Evolutionary conservation across 2,113 vertebrate species (phyloP).

Genomic region (Chaetodon auriga): DNA sequence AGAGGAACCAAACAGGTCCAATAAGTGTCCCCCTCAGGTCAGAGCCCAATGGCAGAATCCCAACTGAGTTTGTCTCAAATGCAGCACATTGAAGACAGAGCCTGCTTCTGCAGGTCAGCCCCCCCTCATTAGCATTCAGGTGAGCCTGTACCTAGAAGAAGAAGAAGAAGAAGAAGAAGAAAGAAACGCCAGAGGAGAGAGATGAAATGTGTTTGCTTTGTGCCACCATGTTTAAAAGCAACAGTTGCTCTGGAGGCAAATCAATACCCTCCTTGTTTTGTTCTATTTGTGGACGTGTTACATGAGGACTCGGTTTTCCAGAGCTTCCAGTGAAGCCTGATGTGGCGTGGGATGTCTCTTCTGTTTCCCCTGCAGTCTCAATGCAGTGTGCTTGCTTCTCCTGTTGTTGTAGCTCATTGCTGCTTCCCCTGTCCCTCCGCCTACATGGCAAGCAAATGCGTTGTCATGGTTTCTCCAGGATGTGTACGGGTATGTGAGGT

Average conservation of each 20-base stretch:
- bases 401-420: slow-evolving; percentile 57
- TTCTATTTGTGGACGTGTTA: slow-evolving; percentile 50
- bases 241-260: slow-evolving; percentile 27
- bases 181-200: slow-evolving; percentile 27
- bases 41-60: not conserved
- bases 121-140: slow-evolving; percentile 69
- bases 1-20: not conserved
- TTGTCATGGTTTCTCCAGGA: slow-evolving; percentile 73
- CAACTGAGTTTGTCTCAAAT: slow-evolving; percentile 1
- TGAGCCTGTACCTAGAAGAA: slow-evolving; percentile 40
- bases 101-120: slow-evolving; percentile 7
- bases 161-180: not conserved
- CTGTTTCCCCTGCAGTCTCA: slow-evolving; percentile 58
- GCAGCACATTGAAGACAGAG: not conserved
- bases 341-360: slow-evolving; percentile 47
- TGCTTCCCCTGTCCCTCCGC: slow-evolving; percentile 26
- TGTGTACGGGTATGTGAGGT: slow-evolving; percentile 61
- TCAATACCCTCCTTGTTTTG: slow-evolving; percentile 54
- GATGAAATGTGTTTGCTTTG: slow-evolving; percentile 24
- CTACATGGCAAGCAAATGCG: slow-evolving; percentile 59
- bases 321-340: slow-evolving; percentile 30
- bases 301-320: slow-evolving; percentile 42
- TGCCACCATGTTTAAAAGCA: slow-evolving; percentile 6
- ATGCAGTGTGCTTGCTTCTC: slow-evolving; percentile 56
- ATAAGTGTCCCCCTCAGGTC: not conserved